These are phyloP conservation scores for Poliocrania exsul DNA, from an alignment of 2,797 vertebrate genomes.

Conservation along the genomic window DNA sequence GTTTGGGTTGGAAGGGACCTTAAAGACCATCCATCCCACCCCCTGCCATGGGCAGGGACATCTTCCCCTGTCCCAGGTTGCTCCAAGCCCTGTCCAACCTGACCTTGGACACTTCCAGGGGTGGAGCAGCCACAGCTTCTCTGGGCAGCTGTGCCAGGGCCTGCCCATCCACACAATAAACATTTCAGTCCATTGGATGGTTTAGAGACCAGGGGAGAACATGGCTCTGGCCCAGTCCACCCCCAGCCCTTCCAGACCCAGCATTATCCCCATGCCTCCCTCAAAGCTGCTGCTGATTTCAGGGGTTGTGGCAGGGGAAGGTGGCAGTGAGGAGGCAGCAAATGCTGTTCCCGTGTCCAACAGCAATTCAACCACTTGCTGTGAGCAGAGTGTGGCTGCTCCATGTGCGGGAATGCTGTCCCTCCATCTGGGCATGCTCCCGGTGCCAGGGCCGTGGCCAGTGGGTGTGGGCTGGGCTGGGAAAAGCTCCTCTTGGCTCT, in stretches of 20 bases:
- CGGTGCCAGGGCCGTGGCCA: background rate
- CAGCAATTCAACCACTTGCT: background rate
- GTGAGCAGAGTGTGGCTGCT: background rate
- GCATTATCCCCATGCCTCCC: accelerated
- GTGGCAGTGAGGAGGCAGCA: background rate
- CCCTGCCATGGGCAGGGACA: background rate
- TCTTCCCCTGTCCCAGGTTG: background rate
- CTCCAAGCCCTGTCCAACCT: background rate
- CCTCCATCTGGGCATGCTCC: accelerated
- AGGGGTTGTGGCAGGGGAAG: background rate
- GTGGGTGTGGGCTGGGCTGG: background rate
- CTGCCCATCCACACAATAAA: background rate
- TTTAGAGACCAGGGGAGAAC: background rate
- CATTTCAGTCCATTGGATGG: no score
- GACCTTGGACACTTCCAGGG: background rate
- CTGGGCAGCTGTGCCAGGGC: background rate
- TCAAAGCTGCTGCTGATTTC: background rate
- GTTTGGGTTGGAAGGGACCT: background rate
- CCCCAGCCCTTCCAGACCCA: background rate
- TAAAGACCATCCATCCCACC: background rate
- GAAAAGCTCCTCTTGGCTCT: background rate
- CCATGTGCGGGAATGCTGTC: accelerated
- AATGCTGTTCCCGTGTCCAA: accelerated
- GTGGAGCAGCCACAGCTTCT: background rate
- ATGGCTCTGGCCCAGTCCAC: background rate